Evolutionary conservation across 2,888 invertebrate species (phyloP), one percentile per base, ranked within the genome.

Genomic region (Amorpha juglandis): DNA sequence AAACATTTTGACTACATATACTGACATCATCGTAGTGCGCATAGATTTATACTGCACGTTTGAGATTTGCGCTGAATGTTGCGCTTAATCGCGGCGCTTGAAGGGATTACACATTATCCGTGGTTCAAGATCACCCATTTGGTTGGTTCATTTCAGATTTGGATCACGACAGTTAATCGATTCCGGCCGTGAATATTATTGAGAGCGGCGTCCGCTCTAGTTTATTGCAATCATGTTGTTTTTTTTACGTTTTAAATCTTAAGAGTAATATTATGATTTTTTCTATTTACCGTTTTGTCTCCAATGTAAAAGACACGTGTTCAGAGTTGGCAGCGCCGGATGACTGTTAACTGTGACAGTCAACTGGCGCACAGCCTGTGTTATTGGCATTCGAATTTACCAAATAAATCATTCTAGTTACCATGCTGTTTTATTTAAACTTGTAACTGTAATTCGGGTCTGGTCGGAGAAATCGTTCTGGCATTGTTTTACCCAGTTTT

Each of bases 401-500:
- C 42, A 58, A 58, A 58, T 58, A 58, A 58, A 58, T 11, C 42
- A 58, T 58, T 58, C 11, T 58, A 38, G 58, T 58, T 58, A 58
- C 38, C 42, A 1, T 58, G 38, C 12, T 58, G 58, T 58, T 58
- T 58, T 42, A 58, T 58, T 58, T 16, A 42, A 19, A 19, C 19
- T 0, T 19, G 16, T n/a, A 48, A 27, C 27, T 27, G 27, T 16
- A 3, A 4, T 16, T 35, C n/a, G n/a, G n/a, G n/a, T n/a, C n/a
- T n/a, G n/a, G n/a, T n/a, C n/a, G n/a, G n/a, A n/a, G n/a, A n/a
- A n/a, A n/a, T n/a, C n/a, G n/a, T n/a, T n/a, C n/a, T n/a, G n/a
- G n/a, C n/a, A 42, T 42, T 42, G 11, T 1, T 9, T 42, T 16
- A 16, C 16, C 42, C 42, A 27, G 27, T 3, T 27, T 27, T 42